Conservation (phyloP, 23 tunicate species). For the Oikopleura albicans region DNA sequence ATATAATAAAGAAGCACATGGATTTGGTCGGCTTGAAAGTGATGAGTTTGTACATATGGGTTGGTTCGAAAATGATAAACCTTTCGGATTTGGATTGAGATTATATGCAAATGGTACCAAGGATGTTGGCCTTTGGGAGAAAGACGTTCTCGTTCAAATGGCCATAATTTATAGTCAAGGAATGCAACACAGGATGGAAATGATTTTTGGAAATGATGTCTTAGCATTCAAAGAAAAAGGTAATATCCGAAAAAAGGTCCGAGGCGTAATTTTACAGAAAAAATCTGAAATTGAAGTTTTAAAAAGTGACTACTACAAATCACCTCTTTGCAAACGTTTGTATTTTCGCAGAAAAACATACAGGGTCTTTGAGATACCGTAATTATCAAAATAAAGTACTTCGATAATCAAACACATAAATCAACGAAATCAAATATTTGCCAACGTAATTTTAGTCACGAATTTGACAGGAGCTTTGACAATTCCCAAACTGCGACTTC, state of each 20-base stretch:
- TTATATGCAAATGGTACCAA: neutral
- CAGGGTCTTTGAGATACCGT: too few species aligned
- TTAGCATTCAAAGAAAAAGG: neutral
- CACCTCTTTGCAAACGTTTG: too few species aligned
- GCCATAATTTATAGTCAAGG: neutral
- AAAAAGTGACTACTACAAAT: too few species aligned
- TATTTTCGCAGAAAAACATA: too few species aligned
- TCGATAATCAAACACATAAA: too few species aligned
- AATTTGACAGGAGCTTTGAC: neutral
- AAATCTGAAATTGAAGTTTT: too few species aligned
- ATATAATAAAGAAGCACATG: neutral
- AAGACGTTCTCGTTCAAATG: neutral
- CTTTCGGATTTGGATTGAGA: neutral
- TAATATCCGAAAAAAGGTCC: too few species aligned
- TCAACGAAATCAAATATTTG: too few species aligned
- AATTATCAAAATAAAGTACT: too few species aligned
- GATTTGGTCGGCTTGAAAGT: neutral
- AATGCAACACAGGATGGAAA: neutral
- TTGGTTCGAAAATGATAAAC: neutral
- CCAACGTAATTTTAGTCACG: too few species aligned
- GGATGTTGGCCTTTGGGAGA: neutral
- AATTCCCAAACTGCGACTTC: neutral
- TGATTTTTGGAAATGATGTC: neutral
- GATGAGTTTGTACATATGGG: neutral
- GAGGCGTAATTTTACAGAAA: too few species aligned